Evolutionary conservation across 2,113 vertebrate genomes (phyloP).

Genomic region (Rhadina sibilatrix): DNA sequence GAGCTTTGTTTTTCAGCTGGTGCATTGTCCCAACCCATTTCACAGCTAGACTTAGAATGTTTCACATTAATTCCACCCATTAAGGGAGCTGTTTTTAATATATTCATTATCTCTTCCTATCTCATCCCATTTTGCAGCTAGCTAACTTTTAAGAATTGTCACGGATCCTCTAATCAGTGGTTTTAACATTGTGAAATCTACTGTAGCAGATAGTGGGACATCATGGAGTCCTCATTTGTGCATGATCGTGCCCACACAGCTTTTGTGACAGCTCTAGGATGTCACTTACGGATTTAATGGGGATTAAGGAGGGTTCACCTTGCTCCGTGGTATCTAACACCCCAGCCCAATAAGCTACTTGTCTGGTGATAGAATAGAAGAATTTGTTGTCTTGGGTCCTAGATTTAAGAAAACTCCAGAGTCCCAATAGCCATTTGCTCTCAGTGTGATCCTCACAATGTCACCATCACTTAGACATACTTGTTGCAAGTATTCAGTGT

Average conservation of each 20-base stretch:
- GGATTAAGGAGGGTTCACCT: neutral
- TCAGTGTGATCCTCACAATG: neutral
- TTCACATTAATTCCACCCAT: neutral
- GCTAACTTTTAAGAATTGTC: neutral
- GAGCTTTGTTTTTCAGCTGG: neutral
- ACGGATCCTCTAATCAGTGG: neutral
- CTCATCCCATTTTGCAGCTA: neutral
- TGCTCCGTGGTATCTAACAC: neutral
- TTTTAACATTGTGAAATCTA: neutral
- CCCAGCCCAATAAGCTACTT: neutral
- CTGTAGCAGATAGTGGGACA: neutral
- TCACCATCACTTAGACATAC: neutral
- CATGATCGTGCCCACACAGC: rapidly evolving
- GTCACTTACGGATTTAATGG: neutral
- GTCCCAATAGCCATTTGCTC: neutral
- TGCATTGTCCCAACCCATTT: neutral
- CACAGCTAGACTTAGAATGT: neutral
- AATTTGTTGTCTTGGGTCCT: neutral
- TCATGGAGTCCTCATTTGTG: neutral
- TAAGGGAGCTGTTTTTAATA: neutral
- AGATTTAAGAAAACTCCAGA: neutral
- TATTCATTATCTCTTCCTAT: neutral
- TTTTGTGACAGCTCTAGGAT: neutral
- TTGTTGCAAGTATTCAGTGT: neutral
- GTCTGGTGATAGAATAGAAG: neutral